Base-by-base conservation (phyloP, 1,140 invertebrate genomes). In the Lasaia peninsularis region DNA sequence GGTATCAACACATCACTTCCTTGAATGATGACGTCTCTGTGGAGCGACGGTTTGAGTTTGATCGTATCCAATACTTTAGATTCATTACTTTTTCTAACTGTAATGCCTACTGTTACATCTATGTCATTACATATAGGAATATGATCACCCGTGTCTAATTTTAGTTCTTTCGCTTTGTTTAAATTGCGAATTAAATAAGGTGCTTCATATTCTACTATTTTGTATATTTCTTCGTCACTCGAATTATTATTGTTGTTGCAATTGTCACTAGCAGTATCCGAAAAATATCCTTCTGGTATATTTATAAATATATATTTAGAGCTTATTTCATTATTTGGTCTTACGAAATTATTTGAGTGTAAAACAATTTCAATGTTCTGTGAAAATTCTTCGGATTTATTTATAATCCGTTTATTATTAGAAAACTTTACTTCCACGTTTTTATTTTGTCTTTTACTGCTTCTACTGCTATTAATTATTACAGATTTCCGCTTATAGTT, bases 181-280 rank as follows among this genome's bases (percentile, higher is more conserved):
- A 62, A 57, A 50, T 68, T 50, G 6, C 60, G 54, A 18, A 52
- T 52, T 12, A 60, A 67, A 58, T 63, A 62, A 12, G 58, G 54
- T 4, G 69, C 71, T 57, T 85, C 80, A 62, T 87, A 85, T 58
- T 87, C 80, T 10, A 81, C 66, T 31, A 87, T 74, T 56, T 85
- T 81, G 58, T 69, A 86, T 21, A 86, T 77, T 71, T 83, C 64
- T 66, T 86, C 80, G 51, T 81, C 73, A 49, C 76, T 86, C 0
- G 71, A 69, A 24, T 71, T 59, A 40, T 16, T 67, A 21, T 35
- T 40, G 18, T 35, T 40, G 18, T 51, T 52, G 50, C 58, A 18
- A 24, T 67, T 61, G 12, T 74, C 73, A 54, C 58, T 71, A 16
- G 56, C 80, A 7, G 67, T 65, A 37, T 73, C 67, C n/a, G 71